Evolutionary conservation across 2,797 vertebrate genomes (phyloP).

Genomic region (Rallus crepitans): DNA sequence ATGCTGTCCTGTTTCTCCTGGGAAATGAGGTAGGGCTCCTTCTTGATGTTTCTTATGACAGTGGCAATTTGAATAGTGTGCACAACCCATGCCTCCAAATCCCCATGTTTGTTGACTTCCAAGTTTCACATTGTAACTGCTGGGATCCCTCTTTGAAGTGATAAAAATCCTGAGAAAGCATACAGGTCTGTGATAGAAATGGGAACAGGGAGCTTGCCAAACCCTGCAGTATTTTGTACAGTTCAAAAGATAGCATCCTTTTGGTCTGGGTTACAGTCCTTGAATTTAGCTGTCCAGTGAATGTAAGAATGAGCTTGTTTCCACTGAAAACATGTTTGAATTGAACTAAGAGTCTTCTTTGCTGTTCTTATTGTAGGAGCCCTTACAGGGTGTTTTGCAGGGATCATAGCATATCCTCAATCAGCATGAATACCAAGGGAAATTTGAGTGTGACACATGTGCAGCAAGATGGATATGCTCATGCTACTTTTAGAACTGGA

Average conservation of each 20-base stretch:
- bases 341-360: background rate
- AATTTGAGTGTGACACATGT: fast-evolving
- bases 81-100: background rate
- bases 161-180: background rate
- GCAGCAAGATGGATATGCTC: background rate
- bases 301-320: background rate
- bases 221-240: background rate
- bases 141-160: background rate
- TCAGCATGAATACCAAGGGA: background rate
- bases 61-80: background rate
- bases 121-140: background rate
- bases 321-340: background rate
- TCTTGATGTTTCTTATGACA: background rate
- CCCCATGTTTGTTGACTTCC: background rate
- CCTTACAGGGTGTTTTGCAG: background rate
- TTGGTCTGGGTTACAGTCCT: background rate
- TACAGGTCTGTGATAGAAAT: background rate
- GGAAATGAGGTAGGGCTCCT: background rate
- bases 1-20: background rate
- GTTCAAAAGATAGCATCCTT: background rate
- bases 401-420: background rate
- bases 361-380: background rate
- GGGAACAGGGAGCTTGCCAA: background rate
- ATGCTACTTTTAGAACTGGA: background rate
- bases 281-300: background rate